These are phyloP conservation scores for Thunnus albacares DNA, from an alignment of 2,797 vertebrate species.

Conservation along the genomic window DNA sequence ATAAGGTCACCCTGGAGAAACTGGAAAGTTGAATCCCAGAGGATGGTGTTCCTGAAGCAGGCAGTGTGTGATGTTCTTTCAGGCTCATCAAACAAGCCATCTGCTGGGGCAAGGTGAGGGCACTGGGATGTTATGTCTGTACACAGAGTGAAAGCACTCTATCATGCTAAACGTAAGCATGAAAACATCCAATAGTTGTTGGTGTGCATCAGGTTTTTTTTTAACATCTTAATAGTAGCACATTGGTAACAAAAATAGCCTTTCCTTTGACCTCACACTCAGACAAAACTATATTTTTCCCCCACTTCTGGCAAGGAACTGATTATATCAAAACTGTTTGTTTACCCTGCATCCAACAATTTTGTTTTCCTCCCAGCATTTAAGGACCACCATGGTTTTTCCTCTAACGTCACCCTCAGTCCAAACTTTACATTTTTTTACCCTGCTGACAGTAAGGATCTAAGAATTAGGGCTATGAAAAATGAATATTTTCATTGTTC, in stretches of 20 bases:
- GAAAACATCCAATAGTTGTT: slow-evolving; percentile 14
- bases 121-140: slow-evolving; percentile 32
- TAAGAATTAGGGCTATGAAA: too few species aligned
- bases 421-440: too few species aligned
- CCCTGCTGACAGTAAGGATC: too few species aligned
- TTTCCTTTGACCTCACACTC: not conserved
- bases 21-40: slow-evolving; percentile 59
- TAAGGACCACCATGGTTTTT: too few species aligned
- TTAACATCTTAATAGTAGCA: not conserved
- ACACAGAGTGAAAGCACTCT: slow-evolving; percentile 10
- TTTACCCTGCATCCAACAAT: not conserved
- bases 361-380: not conserved
- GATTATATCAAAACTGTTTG: not conserved
- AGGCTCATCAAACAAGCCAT: slow-evolving; percentile 57
- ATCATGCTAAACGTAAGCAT: slow-evolving; percentile 43
- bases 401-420: too few species aligned
- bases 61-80: slow-evolving; percentile 48
- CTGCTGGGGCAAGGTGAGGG: slow-evolving; percentile 48
- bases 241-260: not conserved
- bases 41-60: slow-evolving; percentile 41
- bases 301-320: not conserved
- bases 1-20: slow-evolving; percentile 53
- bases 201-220: not conserved
- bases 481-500: too few species aligned
- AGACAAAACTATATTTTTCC: not conserved